Conservation (phyloP, 2,113 vertebrate genomes). For the Bothrops jararaca region DNA sequence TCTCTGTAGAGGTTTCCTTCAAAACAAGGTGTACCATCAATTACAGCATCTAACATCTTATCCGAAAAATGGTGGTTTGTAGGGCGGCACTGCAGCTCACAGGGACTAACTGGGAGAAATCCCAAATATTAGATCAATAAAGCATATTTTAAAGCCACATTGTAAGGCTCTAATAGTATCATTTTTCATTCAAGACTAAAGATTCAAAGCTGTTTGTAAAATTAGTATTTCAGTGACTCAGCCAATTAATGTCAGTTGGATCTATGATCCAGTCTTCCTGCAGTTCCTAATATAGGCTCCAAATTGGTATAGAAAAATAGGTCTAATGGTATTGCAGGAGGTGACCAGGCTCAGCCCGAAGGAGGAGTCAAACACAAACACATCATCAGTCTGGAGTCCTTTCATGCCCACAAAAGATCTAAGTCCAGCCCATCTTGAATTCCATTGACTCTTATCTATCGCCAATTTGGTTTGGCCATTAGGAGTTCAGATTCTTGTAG, state of each 20-base stretch:
- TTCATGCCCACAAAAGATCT: no score
- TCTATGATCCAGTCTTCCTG: no score
- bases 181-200: neutral
- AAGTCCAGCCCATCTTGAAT: no score
- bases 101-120: conserved; percentile 78
- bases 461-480: no score
- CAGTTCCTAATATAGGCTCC: neutral
- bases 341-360: no score
- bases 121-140: conserved; percentile 7
- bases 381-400: no score
- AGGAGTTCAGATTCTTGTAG: no score
- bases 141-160: neutral
- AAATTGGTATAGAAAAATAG: no score
- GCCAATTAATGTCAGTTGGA: neutral
- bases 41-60: conserved; percentile 93
- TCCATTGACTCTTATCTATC: no score
- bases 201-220: neutral
- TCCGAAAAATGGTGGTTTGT: conserved; percentile 84
- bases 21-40: conserved; percentile 93
- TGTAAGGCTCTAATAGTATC: neutral
- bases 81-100: conserved; percentile 91
- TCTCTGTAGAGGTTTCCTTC: conserved; percentile 85
- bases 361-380: no score
- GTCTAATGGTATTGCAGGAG: no score
- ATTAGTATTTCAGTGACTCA: neutral